A percentile compares a stretch with the other conserved stretches of the same genome.
phyloP scores from a whole-genome alignment of 2,797 vertebrate genomes.

The Choloepus didactylus region DNA sequence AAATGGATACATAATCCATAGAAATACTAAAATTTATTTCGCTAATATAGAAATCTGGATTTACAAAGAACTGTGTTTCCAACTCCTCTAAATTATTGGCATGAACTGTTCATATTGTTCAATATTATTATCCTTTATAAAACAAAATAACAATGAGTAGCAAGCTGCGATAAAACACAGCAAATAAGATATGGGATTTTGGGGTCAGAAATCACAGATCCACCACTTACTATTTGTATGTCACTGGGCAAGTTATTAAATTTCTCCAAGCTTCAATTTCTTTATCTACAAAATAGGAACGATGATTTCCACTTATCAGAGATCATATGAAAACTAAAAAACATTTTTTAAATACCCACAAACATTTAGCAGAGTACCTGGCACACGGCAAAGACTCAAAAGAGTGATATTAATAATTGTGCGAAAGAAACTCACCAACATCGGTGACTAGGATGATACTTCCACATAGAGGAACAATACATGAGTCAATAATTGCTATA shows the following conservation, averaged over 20 bases:
- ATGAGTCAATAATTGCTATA: background rate
- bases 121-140: background rate
- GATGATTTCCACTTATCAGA: background rate
- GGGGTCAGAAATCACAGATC: background rate
- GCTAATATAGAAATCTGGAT: background rate
- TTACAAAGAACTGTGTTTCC: background rate
- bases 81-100: background rate
- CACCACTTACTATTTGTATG: background rate
- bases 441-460: background rate
- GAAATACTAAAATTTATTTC: constrained; percentile 14
- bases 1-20: background rate
- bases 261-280: background rate
- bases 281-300: background rate
- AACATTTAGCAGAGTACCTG: background rate
- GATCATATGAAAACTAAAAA: background rate
- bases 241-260: background rate
- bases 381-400: background rate
- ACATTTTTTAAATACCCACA: background rate
- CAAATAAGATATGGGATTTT: background rate
- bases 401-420: background rate
- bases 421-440: background rate
- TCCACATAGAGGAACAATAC: background rate
- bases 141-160: background rate
- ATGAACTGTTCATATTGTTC: background rate
- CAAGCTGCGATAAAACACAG: background rate